These are phyloP conservation scores for Lepeophtheirus salmonis DNA, from an alignment of 1,140 invertebrate species.

Conservation along the genomic window DNA sequence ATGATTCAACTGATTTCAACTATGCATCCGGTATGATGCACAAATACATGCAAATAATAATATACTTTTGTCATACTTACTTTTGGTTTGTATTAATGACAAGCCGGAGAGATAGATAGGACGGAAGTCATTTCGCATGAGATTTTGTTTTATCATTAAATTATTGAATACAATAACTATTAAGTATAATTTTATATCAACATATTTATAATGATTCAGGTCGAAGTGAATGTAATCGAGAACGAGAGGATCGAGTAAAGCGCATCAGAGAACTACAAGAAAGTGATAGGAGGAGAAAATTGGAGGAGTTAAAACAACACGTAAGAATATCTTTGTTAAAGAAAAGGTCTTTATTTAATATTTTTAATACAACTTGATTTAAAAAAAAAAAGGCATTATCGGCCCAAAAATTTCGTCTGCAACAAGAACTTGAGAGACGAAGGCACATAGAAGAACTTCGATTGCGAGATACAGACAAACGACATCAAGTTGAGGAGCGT, in stretches of 20 bases:
- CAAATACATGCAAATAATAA: no score
- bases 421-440: slow-evolving; percentile 59
- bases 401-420: slow-evolving; percentile 63
- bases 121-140: no score
- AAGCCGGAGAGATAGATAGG: background rate
- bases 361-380: background rate
- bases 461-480: slow-evolving; percentile 48
- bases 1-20: no score
- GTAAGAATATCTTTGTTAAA: slow-evolving; percentile 20
- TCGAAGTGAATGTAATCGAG: slow-evolving; percentile 18
- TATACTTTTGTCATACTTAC: no score
- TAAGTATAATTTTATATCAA: no score
- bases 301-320: slow-evolving; percentile 55
- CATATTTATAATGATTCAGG: no score
- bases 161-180: no score
- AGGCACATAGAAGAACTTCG: slow-evolving; percentile 56
- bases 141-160: no score
- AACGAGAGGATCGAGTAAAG: slow-evolving; percentile 29
- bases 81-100: no score
- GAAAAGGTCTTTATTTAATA: background rate
- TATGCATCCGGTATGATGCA: no score
- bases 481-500: slow-evolving; percentile 57
- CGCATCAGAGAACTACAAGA: slow-evolving; percentile 48
- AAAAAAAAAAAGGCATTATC: slow-evolving; percentile 61
- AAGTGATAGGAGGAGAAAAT: slow-evolving; percentile 57